Percentiles rank a stretch among this genome's conserved stretches.
Conservation (phyloP, 2,888 invertebrate species). For the Machimus atricapillus region DNA sequence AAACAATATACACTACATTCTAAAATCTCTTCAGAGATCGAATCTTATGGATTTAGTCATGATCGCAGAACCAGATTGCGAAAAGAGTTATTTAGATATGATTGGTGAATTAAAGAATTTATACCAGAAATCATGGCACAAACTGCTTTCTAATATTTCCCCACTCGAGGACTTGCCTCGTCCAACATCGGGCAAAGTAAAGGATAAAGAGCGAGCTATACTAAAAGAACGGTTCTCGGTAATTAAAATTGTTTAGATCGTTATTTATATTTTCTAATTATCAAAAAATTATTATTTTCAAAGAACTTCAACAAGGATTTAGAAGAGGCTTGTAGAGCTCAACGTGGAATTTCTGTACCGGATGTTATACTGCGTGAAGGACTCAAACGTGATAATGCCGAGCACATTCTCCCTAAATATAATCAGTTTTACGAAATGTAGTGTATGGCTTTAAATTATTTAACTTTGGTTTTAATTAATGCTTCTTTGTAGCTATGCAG, state of each 20-base stretch:
- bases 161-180: constrained; percentile 74
- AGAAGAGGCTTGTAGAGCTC: constrained; percentile 84
- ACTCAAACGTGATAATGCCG: constrained; percentile 88
- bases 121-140: constrained; percentile 77
- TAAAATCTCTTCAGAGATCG: constrained; percentile 89
- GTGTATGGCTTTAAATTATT: constrained; percentile 51
- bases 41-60: constrained; percentile 82
- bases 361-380: constrained; percentile 88
- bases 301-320: constrained; percentile 96
- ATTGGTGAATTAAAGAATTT: constrained; percentile 79
- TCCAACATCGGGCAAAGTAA: constrained; percentile 73
- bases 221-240: constrained; percentile 91
- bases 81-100: constrained; percentile 84
- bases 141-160: constrained; percentile 77
- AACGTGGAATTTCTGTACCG: constrained; percentile 91
- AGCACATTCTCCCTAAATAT: constrained; percentile 86
- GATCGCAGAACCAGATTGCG: constrained; percentile 84
- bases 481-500: constrained; percentile 67
- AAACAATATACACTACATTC: constrained; percentile 93
- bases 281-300: constrained; percentile 47
- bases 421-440: constrained; percentile 78
- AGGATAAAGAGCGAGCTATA: constrained; percentile 84
- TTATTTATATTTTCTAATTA: not conserved
- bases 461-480: not conserved
- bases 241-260: constrained; percentile 55